Conservation (phyloP, 2,113 vertebrate genomes). For the Cyanocitta stelleri region DNA sequence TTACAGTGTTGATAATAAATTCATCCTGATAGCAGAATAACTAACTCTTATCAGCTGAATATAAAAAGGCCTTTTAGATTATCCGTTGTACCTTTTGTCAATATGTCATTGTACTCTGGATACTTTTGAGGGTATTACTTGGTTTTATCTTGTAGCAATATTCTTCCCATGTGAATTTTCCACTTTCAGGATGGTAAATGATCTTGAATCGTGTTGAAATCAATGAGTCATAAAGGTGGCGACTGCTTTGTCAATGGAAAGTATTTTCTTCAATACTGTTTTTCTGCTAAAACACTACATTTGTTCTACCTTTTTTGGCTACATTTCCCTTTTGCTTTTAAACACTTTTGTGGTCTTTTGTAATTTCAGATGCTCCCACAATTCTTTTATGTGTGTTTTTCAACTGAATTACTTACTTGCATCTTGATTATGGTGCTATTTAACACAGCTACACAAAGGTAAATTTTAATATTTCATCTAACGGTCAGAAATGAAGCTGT, state of each 20-base stretch:
- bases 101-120: slow-evolving; percentile 24
- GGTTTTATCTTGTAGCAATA: slow-evolving; percentile 26
- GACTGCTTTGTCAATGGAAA: slow-evolving; percentile 14
- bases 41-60: slow-evolving; percentile 34
- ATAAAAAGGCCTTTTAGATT: slow-evolving; percentile 30
- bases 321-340: not conserved
- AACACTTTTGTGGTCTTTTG: not conserved
- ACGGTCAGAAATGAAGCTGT: not conserved
- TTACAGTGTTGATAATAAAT: slow-evolving; percentile 35
- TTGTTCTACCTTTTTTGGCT: not conserved
- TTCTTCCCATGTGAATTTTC: slow-evolving; percentile 29
- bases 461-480: slow-evolving; percentile 1
- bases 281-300: not conserved
- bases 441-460: not conserved
- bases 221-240: slow-evolving; percentile 29
- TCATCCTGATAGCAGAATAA: slow-evolving; percentile 15
- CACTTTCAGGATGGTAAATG: slow-evolving; percentile 9
- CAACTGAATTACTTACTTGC: not conserved
- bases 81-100: slow-evolving; percentile 23
- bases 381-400: not conserved
- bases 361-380: not conserved
- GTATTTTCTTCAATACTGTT: not conserved
- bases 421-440: not conserved
- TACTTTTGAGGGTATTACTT: slow-evolving; percentile 19
- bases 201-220: slow-evolving; percentile 26